Conservation (phyloP, 2,113 vertebrate genomes). For the Pandion haliaetus region DNA sequence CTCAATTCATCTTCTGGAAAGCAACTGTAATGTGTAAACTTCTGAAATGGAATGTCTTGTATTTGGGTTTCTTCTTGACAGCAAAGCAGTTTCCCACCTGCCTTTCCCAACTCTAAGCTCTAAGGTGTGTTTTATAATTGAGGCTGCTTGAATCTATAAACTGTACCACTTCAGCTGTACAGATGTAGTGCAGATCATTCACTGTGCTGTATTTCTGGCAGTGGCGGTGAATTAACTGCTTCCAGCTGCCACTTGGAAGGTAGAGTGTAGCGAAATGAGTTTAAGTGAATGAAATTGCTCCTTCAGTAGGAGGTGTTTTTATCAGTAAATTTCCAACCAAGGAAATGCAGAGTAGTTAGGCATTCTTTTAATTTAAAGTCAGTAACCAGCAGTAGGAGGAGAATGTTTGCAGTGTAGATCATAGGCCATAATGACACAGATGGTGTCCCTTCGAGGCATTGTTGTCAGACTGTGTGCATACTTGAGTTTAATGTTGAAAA, state of each 20-base stretch:
- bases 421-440: background rate
- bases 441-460: background rate
- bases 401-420: background rate
- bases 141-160: background rate
- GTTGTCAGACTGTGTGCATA: background rate
- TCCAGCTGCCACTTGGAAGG: background rate
- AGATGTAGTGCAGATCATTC: background rate
- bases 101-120: background rate
- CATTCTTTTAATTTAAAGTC: background rate
- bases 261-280: background rate
- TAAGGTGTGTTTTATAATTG: background rate
- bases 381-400: background rate
- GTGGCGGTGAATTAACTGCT: background rate
- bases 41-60: background rate
- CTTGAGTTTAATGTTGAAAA: background rate
- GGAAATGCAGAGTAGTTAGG: background rate
- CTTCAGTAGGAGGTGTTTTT: background rate
- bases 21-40: background rate
- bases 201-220: background rate
- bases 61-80: background rate
- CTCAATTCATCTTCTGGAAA: background rate
- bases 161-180: background rate
- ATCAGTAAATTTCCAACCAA: background rate
- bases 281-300: background rate
- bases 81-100: background rate